These are phyloP conservation scores for Phacellophora camtschatica DNA, from an alignment of 30 jellyfish, hydroid and myxozoan species.

Conservation along the genomic window DNA sequence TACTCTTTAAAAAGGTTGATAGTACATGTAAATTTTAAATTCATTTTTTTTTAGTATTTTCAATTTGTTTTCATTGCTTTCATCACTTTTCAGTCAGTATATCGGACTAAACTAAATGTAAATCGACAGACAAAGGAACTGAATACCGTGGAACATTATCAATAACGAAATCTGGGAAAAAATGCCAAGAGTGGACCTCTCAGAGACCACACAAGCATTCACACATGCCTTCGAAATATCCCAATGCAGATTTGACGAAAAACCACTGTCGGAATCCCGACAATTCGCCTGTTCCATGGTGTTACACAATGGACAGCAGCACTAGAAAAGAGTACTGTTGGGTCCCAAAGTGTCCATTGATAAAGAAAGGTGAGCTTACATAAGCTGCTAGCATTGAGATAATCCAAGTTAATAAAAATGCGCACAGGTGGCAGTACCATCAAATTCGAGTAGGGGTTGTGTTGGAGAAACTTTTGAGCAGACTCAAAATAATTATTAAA, in stretches of 20 bases:
- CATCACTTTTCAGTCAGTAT: background rate
- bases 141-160: background rate
- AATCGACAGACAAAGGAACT: background rate
- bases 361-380: background rate
- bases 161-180: background rate
- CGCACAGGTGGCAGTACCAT: background rate
- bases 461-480: too few relatives aligned
- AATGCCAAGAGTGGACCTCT: background rate
- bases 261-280: conserved; percentile 17
- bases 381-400: background rate
- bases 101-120: background rate
- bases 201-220: conserved; percentile 2
- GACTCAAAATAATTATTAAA: too few relatives aligned
- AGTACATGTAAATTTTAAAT: too few relatives aligned
- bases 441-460: background rate
- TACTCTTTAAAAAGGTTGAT: too few relatives aligned
- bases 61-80: too few relatives aligned
- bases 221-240: background rate
- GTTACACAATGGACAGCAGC: background rate
- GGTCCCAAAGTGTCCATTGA: background rate
- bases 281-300: background rate
- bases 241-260: background rate
- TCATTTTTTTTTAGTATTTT: too few relatives aligned
- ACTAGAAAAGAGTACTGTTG: background rate
- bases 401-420: background rate